Conservation (phyloP, 2,113 vertebrate species). For the Leptobrachium leishanense region DNA sequence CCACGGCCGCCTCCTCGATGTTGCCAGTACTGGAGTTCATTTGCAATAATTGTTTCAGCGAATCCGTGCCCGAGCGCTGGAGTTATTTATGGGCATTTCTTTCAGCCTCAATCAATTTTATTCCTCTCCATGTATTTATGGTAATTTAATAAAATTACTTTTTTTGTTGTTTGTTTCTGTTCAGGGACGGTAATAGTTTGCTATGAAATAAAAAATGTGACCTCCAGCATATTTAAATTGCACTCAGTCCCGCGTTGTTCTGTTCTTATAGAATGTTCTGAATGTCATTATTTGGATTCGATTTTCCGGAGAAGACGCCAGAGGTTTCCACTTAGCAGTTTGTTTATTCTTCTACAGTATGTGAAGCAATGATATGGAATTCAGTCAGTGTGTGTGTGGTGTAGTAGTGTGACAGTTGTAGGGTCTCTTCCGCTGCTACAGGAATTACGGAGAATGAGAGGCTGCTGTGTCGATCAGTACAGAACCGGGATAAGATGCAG, state of each 20-base stretch:
- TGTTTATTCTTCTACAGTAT: neutral
- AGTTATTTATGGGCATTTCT: conserved; percentile 12
- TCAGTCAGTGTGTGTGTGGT: neutral
- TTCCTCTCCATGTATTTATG: neutral
- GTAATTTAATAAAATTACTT: neutral
- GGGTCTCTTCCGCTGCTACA: no score
- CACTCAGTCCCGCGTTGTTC: neutral
- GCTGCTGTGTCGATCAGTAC: no score
- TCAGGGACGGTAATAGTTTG: neutral
- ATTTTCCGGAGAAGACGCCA: no score
- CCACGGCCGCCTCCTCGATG: neutral
- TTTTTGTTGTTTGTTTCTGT: conserved; percentile 1
- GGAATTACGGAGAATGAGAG: no score
- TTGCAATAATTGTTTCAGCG: conserved; percentile 21
- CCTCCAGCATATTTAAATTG: neutral
- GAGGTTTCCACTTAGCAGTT: neutral
- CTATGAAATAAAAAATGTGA: no score
- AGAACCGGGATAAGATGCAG: no score
- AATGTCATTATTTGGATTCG: no score
- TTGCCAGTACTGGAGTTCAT: conserved; percentile 18
- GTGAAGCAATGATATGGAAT: neutral
- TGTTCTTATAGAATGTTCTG: neutral
- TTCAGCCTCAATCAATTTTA: conserved; percentile 14
- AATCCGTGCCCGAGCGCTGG: neutral
- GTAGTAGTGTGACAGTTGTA: no score